A percentile compares a stretch with the other conserved stretches of the same genome.
Conservation (phyloP, 2,797 vertebrate genomes). For the Acridotheres tristis region DNA sequence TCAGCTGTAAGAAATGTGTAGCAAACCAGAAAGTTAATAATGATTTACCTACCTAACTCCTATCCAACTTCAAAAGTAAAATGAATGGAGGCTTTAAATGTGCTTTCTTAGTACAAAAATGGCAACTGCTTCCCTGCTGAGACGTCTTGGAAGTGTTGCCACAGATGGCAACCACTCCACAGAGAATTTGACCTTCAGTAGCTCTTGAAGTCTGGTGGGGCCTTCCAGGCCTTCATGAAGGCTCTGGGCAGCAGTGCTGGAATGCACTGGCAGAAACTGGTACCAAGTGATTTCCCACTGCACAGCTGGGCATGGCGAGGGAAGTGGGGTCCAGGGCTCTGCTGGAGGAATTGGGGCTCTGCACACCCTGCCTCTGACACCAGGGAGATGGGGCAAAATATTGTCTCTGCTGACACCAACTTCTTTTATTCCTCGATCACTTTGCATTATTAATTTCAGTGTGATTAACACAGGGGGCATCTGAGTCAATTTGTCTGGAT, state of each 20-base stretch:
- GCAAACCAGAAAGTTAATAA: neutral
- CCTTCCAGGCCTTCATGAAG: neutral
- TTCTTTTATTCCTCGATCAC: neutral
- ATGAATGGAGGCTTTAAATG: neutral
- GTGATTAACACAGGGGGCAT: neutral
- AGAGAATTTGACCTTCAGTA: neutral
- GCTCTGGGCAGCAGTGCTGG: neutral
- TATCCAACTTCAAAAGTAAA: neutral
- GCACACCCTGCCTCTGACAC: neutral
- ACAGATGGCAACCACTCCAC: neutral
- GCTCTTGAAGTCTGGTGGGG: neutral
- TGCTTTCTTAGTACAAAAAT: neutral
- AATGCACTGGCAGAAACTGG: neutral
- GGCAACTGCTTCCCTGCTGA: neutral
- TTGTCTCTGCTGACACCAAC: neutral
- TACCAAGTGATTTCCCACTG: neutral
- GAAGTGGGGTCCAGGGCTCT: neutral
- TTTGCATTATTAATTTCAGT: neutral
- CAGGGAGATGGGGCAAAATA: neutral
- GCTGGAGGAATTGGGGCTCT: neutral
- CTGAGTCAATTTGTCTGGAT: neutral
- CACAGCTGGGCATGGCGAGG: rapidly evolving
- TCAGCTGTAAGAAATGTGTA: neutral
- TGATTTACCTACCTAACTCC: neutral
- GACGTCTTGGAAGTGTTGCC: neutral